A percentile compares a stretch with the other conserved stretches of the same genome.
These are phyloP conservation scores for Eustalomyia histrio DNA, from an alignment of 2,888 invertebrate genomes.

Conservation along the genomic window DNA sequence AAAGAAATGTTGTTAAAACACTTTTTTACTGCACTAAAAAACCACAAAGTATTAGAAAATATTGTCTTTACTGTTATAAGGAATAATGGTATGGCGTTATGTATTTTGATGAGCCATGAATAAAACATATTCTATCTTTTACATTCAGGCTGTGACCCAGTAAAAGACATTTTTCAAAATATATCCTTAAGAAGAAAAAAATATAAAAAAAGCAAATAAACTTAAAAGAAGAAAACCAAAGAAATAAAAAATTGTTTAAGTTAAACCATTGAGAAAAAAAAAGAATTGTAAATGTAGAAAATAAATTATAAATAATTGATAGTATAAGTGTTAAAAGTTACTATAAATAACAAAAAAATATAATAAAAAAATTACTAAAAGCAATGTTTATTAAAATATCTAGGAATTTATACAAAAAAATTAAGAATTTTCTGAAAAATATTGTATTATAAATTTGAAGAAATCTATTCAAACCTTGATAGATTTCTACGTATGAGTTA, in stretches of 20 bases:
- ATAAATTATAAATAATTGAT: conserved; percentile 5
- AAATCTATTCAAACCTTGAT: too few relatives aligned
- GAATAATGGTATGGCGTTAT: neutral
- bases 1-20: conserved; percentile 27
- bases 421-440: too few relatives aligned
- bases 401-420: too few relatives aligned
- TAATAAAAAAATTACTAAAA: neutral
- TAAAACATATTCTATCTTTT: conserved; percentile 46
- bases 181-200: conserved; percentile 6
- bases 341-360: neutral
- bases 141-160: conserved; percentile 8
- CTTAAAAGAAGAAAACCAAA: neutral
- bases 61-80: conserved; percentile 22
- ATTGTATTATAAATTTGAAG: too few relatives aligned
- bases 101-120: conserved; percentile 20
- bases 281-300: conserved; percentile 8
- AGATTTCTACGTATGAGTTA: too few relatives aligned
- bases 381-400: too few relatives aligned
- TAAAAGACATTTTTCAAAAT: conserved; percentile 26
- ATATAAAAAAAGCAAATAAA: neutral
- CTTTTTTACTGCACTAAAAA: conserved; percentile 26
- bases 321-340: neutral
- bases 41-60: conserved; percentile 51
- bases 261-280: neutral
- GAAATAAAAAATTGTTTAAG: neutral